Conservation (phyloP, 2,797 vertebrate species). For the Scleropages formosus region DNA sequence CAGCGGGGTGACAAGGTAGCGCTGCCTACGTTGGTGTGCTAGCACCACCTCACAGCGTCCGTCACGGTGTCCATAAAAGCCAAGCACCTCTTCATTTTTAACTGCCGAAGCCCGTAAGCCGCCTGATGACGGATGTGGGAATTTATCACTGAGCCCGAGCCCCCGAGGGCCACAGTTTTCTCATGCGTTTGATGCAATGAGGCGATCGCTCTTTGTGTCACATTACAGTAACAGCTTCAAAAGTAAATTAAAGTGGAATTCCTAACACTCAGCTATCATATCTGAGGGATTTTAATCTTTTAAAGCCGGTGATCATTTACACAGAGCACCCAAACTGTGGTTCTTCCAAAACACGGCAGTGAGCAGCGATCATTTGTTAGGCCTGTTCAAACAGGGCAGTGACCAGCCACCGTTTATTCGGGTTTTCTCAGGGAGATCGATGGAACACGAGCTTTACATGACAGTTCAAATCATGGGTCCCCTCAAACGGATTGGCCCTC, state of each 20-base stretch:
- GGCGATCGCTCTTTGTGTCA: neutral
- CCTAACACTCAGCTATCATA: too few relatives aligned
- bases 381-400: slow-evolving; percentile 32
- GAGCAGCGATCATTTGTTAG: slow-evolving; percentile 51
- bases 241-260: too few relatives aligned
- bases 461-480: neutral
- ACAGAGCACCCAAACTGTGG: slow-evolving; percentile 47
- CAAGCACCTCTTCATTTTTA: slow-evolving; percentile 22
- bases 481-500: neutral
- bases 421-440: neutral
- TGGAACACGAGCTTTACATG: too few relatives aligned
- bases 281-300: too few relatives aligned
- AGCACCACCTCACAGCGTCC: slow-evolving; percentile 15
- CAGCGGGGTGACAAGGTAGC: slow-evolving; percentile 19
- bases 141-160: neutral
- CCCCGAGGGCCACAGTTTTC: neutral
- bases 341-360: slow-evolving; percentile 38
- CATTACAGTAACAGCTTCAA: too few relatives aligned
- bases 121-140: neutral
- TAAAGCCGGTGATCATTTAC: too few relatives aligned
- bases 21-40: too few relatives aligned
- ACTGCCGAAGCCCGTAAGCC: neutral
- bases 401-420: neutral
- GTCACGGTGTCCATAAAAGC: slow-evolving; percentile 23
- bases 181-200: neutral